These are phyloP conservation scores for Polydesmus complanatus DNA, from an alignment of 2,888 invertebrate genomes.

Conservation along the genomic window DNA sequence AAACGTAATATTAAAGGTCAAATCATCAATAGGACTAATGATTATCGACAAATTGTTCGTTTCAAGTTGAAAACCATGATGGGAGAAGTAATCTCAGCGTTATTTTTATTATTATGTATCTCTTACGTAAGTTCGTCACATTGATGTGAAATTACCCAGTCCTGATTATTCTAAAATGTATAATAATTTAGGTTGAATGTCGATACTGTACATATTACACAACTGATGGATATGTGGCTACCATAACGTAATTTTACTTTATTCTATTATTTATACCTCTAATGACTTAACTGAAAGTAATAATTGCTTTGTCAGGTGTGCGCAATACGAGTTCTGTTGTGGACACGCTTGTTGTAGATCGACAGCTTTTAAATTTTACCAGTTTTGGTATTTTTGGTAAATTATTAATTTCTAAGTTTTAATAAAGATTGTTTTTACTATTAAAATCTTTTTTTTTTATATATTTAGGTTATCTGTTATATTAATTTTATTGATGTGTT, in stretches of 20 bases:
- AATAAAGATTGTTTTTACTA: neutral
- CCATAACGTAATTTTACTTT: constrained; percentile 5
- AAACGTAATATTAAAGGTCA: too few species aligned
- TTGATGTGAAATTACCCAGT: too few species aligned
- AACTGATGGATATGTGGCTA: constrained; percentile 3
- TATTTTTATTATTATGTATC: too few species aligned
- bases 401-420: constrained; percentile 14
- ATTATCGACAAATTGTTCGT: too few species aligned
- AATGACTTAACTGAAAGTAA: neutral
- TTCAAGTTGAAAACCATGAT: too few species aligned
- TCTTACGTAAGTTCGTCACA: too few species aligned
- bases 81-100: too few species aligned
- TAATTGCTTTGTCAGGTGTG: constrained; percentile 21
- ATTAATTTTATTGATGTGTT: constrained; percentile 41
- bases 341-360: constrained; percentile 41
- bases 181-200: constrained; percentile 15
- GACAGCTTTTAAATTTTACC: constrained; percentile 40
- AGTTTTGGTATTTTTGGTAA: constrained; percentile 44
- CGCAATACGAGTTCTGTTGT: constrained; percentile 39
- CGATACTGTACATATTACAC: constrained; percentile 12
- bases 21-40: too few species aligned
- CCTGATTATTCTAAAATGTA: too few species aligned
- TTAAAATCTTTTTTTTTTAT: neutral
- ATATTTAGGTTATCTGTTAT: constrained; percentile 40
- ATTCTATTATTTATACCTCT: neutral